Percentiles rank a stretch among this genome's conserved stretches.
Conservation (phyloP, 2,888 invertebrate species). For the Alentia gelatinosa region DNA sequence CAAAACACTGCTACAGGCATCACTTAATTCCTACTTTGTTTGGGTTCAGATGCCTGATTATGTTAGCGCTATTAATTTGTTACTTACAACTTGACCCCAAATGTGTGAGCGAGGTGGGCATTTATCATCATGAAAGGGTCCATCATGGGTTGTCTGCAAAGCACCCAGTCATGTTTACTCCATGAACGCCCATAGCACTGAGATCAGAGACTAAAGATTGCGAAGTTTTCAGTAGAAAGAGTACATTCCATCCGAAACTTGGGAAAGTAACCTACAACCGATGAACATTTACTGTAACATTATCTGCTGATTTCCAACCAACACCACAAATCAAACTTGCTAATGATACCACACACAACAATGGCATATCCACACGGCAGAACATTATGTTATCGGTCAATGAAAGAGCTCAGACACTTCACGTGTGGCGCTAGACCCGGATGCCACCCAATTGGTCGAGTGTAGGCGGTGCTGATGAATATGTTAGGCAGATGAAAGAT, state of each 20-base stretch:
- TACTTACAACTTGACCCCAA: not conserved
- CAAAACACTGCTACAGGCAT: not conserved
- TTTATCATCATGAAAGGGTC: no score
- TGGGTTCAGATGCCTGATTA: not conserved
- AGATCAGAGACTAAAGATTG: no score
- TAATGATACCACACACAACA: not conserved
- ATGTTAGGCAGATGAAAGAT: not conserved
- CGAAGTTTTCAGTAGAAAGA: not conserved
- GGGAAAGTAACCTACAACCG: not conserved
- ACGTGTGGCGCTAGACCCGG: not conserved
- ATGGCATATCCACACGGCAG: not conserved
- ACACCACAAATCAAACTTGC: not conserved
- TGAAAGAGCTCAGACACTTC: not conserved
- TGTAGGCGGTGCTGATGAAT: not conserved
- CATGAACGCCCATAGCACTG: no score
- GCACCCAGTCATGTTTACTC: no score
- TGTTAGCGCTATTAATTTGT: not conserved
- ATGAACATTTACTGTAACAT: not conserved
- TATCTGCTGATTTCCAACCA: not conserved
- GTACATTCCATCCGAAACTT: not conserved
- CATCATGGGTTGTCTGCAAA: no score
- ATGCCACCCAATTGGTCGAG: not conserved
- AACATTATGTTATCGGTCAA: not conserved
- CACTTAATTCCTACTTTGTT: not conserved
- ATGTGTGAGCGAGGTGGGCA: no score